phyloP scores from a whole-genome alignment of 2,113 vertebrate genomes.

The Benthochromis sp. region DNA sequence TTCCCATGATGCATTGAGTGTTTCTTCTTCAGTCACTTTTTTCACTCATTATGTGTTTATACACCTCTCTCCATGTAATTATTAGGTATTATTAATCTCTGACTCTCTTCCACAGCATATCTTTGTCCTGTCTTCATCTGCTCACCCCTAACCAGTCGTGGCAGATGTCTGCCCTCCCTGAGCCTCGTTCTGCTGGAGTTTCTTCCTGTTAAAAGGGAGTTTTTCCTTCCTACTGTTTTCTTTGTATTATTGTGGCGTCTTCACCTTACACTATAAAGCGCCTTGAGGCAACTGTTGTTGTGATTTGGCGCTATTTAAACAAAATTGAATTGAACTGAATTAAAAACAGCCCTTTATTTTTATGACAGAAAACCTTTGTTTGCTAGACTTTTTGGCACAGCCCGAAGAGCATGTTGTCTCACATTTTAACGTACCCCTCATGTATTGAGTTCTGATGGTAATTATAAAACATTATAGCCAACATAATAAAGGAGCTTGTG shows the following conservation, averaged over 20 bases:
- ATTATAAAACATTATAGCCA: neutral
- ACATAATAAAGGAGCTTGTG: neutral
- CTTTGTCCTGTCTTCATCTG: neutral
- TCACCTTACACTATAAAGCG: neutral
- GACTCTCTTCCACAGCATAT: neutral
- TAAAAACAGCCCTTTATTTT: neutral
- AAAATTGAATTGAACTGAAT: neutral
- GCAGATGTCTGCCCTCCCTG: neutral
- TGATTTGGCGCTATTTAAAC: neutral
- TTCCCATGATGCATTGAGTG: neutral
- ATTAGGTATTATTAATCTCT: neutral
- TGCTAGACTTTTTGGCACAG: neutral
- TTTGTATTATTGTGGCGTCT: neutral
- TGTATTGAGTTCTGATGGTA: neutral
- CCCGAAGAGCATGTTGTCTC: neutral
- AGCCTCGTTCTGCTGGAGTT: neutral
- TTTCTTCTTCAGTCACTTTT: neutral
- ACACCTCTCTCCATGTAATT: neutral
- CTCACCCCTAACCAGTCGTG: neutral
- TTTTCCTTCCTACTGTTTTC: neutral
- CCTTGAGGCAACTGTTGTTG: neutral
- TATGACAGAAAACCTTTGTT: neutral
- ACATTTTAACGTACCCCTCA: neutral
- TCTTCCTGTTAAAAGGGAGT: neutral
- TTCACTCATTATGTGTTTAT: neutral